These are phyloP conservation scores for Stenurella melanura DNA, from an alignment of 2,888 invertebrate genomes.

Conservation along the genomic window DNA sequence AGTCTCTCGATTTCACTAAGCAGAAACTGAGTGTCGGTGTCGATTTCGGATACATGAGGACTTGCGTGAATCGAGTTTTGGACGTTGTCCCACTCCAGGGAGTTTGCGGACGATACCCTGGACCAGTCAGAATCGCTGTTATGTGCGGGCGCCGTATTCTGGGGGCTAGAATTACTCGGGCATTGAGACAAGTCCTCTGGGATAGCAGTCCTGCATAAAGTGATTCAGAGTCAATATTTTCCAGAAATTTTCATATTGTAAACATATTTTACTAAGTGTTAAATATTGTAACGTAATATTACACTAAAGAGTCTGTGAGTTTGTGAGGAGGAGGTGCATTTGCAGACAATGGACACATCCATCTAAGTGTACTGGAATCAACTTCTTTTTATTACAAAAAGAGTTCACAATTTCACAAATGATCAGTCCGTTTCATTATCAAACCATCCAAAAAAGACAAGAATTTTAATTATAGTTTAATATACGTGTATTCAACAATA, in stretches of 20 bases:
- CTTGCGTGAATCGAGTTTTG: constrained; percentile 71
- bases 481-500: too few relatives aligned
- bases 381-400: too few relatives aligned
- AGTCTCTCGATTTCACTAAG: constrained; percentile 81
- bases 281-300: background rate
- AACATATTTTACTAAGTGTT: background rate
- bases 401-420: too few relatives aligned
- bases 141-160: constrained; percentile 58
- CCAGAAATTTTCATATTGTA: background rate
- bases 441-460: too few relatives aligned
- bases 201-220: constrained; percentile 61
- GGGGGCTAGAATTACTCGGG: constrained; percentile 64
- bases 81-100: constrained; percentile 82
- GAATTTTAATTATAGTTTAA: too few relatives aligned
- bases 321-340: background rate
- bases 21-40: constrained; percentile 80
- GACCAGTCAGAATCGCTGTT: constrained; percentile 76
- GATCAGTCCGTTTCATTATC: too few relatives aligned
- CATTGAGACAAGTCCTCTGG: constrained; percentile 61
- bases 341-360: background rate
- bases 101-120: constrained; percentile 79
- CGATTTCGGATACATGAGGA: constrained; percentile 75
- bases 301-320: background rate
- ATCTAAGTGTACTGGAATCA: too few relatives aligned
- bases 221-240: background rate